phyloP scores from a whole-genome alignment of 2,888 invertebrate genomes.

The Calephelis perditalis region DNA sequence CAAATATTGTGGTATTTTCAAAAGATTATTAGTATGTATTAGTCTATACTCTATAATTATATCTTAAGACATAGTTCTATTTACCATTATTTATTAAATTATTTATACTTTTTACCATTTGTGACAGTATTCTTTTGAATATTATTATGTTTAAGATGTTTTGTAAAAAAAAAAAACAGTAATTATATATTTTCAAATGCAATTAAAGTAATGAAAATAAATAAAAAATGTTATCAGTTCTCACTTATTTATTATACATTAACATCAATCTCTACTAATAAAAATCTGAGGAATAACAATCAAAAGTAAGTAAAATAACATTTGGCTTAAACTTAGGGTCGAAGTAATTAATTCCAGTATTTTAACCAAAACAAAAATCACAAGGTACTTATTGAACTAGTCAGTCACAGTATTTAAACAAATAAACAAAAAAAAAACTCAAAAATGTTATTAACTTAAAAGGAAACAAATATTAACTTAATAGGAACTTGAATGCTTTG shows the following conservation, averaged over 20 bases:
- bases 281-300: conserved; percentile 10
- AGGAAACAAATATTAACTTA: neutral
- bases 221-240: conserved; percentile 17
- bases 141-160: conserved; percentile 21
- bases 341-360: neutral
- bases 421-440: neutral
- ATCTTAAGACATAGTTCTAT: conserved; percentile 22
- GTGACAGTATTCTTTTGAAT: conserved; percentile 26
- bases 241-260: conserved; percentile 16
- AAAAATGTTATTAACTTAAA: neutral
- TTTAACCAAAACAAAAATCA: neutral
- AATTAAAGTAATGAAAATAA: conserved; percentile 17
- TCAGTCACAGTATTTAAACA: too few relatives aligned
- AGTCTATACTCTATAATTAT: conserved; percentile 24
- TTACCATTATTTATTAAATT: conserved; percentile 24
- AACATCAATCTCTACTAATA: too few relatives aligned
- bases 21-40: conserved; percentile 22
- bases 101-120: conserved; percentile 23
- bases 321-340: neutral
- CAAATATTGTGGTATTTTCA: conserved; percentile 19
- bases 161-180: conserved; percentile 24
- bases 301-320: neutral
- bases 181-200: conserved; percentile 21
- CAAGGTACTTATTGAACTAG: neutral
- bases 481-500: neutral